Percentiles rank a stretch among this genome's conserved stretches.
Evolutionary conservation across 1,140 invertebrate genomes (phyloP).

Genomic region (Drosophila tani): DNA sequence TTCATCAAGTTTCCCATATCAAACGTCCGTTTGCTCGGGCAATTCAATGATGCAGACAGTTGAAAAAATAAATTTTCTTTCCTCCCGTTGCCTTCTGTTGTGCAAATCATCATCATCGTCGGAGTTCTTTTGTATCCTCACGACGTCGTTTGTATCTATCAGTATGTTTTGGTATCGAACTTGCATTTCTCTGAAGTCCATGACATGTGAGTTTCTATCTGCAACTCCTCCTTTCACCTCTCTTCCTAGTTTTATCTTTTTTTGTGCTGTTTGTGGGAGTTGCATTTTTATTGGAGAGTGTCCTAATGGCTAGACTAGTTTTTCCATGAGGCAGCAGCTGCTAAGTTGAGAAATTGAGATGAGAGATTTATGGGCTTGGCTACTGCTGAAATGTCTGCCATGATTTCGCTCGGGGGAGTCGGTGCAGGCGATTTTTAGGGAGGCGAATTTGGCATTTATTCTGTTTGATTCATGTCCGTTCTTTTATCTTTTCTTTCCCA

Average conservation of each 20-base stretch:
- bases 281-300: constrained; percentile 65
- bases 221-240: constrained; percentile 26
- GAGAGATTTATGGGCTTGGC: constrained; percentile 72
- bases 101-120: constrained; percentile 74
- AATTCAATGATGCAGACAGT: constrained; percentile 72
- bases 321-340: constrained; percentile 65
- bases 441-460: constrained; percentile 12
- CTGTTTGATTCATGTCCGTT: constrained; percentile 32
- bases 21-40: constrained; percentile 67
- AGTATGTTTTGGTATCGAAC: constrained; percentile 45
- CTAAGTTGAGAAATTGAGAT: constrained; percentile 59
- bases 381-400: constrained; percentile 44
- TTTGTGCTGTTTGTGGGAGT: constrained; percentile 50
- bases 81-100: constrained; percentile 30
- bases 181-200: constrained; percentile 51
- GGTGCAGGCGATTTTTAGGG: constrained; percentile 2
- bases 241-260: constrained; percentile 24
- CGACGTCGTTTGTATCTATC: constrained; percentile 80
- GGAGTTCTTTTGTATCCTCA: constrained; percentile 68
- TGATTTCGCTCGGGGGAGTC: constrained; percentile 37
- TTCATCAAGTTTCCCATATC: constrained; percentile 72
- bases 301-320: constrained; percentile 77
- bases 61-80: constrained; percentile 40
- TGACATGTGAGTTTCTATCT: constrained; percentile 71
- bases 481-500: constrained; percentile 12